Base-by-base conservation (phyloP, 2,113 vertebrate genomes). In the Podarcis raffonei region DNA sequence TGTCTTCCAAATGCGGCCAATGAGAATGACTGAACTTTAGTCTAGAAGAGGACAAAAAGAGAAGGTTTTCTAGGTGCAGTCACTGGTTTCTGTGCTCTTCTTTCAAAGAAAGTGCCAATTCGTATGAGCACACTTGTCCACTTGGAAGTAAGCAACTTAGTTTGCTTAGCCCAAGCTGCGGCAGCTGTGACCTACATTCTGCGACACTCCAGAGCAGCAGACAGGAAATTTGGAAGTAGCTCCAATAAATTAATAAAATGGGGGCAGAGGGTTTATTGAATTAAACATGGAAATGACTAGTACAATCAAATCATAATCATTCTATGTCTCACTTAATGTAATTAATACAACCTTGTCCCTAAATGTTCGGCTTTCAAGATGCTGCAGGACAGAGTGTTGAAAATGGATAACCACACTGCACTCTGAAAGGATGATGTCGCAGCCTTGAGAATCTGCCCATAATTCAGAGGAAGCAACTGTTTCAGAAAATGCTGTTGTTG, bases 161-260 rank as follows among this genome's bases (percentile, higher is more conserved):
- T 93, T 92, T 90, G 66, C 11, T 39, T 82, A 86, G 86, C 87
- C 92, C 78, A 62, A 87, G n/a, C 92, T 69, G 65, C 77, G 90
- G 89, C 93, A 92, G 95, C 88, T 78, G 85, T 94, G 94, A 95
- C 94, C 95, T 94, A 95, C 80, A 95, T 95, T 94, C 91, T 68
- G 59, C 85, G 92, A 25, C 82, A 89, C 85, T 91, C 77, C 83
- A 84, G 92, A 91, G 94, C 92, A 94, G 87, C 94, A 95, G 95
- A 94, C 94, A 94, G 94, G 95, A 96, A 95, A 93, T 13, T 76
- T 13, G 0, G 80, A 90, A 89, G 91, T 74, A 88, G 83, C 66
- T 87, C 80, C 94, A 76, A 89, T 80, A 71, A 20, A 89, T 86
- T 83, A 90, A 91, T 87, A 95, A 94, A 83, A 81, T 88, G 89